Evolutionary conservation across 2,888 invertebrate genomes (phyloP).

Genomic region (Athetis lepigone): DNA sequence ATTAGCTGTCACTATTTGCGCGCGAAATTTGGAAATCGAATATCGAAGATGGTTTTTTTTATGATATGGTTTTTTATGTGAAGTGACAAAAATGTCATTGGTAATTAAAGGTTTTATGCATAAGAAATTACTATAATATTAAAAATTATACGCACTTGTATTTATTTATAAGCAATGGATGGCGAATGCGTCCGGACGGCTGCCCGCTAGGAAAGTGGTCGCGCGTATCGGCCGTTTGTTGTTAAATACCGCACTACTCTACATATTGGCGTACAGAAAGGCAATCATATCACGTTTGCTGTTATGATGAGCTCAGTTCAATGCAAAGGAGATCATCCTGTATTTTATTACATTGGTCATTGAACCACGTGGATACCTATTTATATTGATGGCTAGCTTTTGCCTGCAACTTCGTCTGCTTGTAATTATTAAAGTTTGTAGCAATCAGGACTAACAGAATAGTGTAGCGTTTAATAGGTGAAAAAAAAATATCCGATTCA

Average conservation of each 20-base stretch:
- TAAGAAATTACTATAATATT: constrained; percentile 12
- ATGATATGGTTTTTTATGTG: not conserved
- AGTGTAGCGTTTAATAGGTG: too few relatives aligned
- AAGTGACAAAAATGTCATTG: constrained; percentile 1
- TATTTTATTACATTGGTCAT: not conserved
- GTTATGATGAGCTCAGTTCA: constrained; percentile 46
- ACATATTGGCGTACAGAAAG: constrained; percentile 83
- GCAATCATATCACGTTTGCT: constrained; percentile 66
- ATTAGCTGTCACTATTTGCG: constrained; percentile 63
- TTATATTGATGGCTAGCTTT: not conserved
- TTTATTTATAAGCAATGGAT: constrained; percentile 63
- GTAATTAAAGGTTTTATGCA: constrained; percentile 19
- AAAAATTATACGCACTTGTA: constrained; percentile 71
- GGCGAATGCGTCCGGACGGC: constrained; percentile 81
- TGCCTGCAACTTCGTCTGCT: too few relatives aligned
- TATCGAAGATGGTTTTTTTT: constrained; percentile 39
- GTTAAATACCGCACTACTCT: constrained; percentile 89
- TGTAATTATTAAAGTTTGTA: too few relatives aligned
- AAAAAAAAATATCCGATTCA: too few relatives aligned
- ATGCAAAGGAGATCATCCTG: constrained; percentile 36
- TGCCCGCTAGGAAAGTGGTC: constrained; percentile 84
- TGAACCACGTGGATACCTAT: not conserved
- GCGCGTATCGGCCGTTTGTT: constrained; percentile 82
- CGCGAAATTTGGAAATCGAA: constrained; percentile 68
- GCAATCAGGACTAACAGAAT: too few relatives aligned